Evolutionary conservation across 92 coral and sea anemone genomes (phyloP).

Genomic region (Muricea muricata): DNA sequence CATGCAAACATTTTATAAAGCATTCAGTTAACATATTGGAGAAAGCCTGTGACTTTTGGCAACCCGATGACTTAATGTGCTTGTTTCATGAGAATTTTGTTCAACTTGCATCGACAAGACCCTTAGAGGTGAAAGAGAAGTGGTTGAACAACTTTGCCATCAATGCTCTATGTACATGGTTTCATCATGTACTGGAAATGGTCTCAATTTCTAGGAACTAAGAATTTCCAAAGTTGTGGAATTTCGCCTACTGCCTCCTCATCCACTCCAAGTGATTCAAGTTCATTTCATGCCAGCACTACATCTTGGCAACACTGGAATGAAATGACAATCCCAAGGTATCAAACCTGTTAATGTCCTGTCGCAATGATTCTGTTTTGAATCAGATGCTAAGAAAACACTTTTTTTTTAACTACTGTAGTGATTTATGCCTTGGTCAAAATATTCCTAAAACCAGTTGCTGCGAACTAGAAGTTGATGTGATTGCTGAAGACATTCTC

Average conservation of each 20-base stretch:
- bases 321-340: slow-evolving; percentile 37
- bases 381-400: not conserved
- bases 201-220: not conserved
- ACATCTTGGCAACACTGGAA: slow-evolving; percentile 8
- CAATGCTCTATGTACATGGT: too few species aligned
- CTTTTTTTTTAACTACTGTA: not conserved
- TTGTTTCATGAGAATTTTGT: too few species aligned
- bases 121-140: too few species aligned
- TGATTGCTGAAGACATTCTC: slow-evolving; percentile 77
- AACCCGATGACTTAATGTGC: too few species aligned
- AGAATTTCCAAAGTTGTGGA: not conserved
- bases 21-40: too few species aligned
- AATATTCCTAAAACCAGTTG: slow-evolving; percentile 78
- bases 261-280: slow-evolving; percentile 2
- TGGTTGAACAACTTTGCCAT: too few species aligned
- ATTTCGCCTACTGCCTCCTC: slow-evolving; percentile 9
- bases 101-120: too few species aligned
- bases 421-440: slow-evolving; percentile 55
- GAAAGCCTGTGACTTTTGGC: too few species aligned
- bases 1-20: too few species aligned
- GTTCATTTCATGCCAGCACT: not conserved
- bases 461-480: slow-evolving; percentile 94
- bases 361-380: not conserved
- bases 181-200: too few species aligned
- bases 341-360: not conserved